Evolutionary conservation across 1,140 invertebrate species (phyloP), one percentile per base, ranked within the genome.

Genomic region (Drosophila eugracilis): DNA sequence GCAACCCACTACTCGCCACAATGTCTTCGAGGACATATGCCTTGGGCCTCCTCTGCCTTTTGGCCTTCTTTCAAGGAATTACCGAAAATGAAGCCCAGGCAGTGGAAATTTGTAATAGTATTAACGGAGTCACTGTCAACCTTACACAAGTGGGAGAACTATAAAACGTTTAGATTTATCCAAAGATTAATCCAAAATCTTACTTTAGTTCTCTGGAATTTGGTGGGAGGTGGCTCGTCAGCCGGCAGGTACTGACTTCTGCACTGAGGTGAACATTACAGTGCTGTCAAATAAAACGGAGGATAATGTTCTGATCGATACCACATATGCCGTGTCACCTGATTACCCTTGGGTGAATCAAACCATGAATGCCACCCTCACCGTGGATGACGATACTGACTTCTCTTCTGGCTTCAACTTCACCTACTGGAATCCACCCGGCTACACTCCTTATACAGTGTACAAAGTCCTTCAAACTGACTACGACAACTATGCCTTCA

Each of bases 141-240:
- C 30, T 88, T n/a, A 32, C 1, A 12, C 10, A 12, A 4, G 10
- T 32, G 4, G 10, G 21, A 4, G 21, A 3, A 62, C 0, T 12
- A 9, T 12, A 5, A 1, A 5, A 9, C n/a, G n/a, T n/a, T 1
- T 4, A 21, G 1, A 0, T 19, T 7, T 24, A 6, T 9, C 0
- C 0, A 17, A 10, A 5, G 6, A 7, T 3, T 21, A 32, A 48
- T 1, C 10, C n/a, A 5, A 30, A 26, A 19, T 24, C 4, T 12
- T n/a, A 5, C 1, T 3, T 2, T 22, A 90, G 88, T 71, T 90
- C 10, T 52, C 71, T 3, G 88, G 88, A 19, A 62, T 54, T 30
- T 90, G 88, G 88, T 90, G 83, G 81, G 88, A 90, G 39, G 71
- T 90, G 15, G 88, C 71, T 3, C 83, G 88, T 2, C 57, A 80